Evolutionary conservation across 2,797 vertebrate species (phyloP), one percentile per base, ranked within the genome.

Genomic region (Aphelocoma californica): DNA sequence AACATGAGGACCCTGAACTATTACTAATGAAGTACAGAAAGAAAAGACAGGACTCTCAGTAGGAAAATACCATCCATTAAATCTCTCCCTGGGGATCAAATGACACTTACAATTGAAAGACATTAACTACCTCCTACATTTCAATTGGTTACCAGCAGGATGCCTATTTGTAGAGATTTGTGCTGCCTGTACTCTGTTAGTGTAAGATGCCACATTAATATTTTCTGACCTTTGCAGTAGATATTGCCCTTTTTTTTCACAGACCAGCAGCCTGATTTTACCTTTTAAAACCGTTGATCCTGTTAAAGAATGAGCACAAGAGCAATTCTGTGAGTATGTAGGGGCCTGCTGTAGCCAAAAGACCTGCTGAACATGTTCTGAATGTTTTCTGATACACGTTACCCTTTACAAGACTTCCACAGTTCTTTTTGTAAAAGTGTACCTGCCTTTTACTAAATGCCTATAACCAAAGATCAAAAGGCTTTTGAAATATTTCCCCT

Each of bases 151-250:
- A 67, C 47, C 81, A 81, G 90, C 54, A 50, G 72, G 64, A 95
- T 2, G 31, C 51, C 70, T 94, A 48, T 91, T 83, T 29, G 8
- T 57, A 81, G 78, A 81, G 54, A 77, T 92, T 89, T 88, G 86
- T 84, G 81, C 62, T 85, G 66, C 20, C 50, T 82, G 54, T 56
- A 53, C 42, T 86, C 75, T 86, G 75, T 31, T 81, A 71, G 57
- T 18, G 74, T 77, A 29, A 73, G 84, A 75, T 81, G 88, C 80
- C 79, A 90, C 72, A 77, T 48, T 72, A 80, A 93, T 90, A 95
- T 93, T 87, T 57, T 54, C 60, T 97, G 96, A 97, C 96, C 97
- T 97, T 98, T 96, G 88, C 84, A 83, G 94, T 54, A 81, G 42
- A 9, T 17, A 36, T 8, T 50, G 74, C 16, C 13, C 16, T 44